Conservation (phyloP, 1,140 invertebrate genomes). For the Sitodiplosis mosellana region DNA sequence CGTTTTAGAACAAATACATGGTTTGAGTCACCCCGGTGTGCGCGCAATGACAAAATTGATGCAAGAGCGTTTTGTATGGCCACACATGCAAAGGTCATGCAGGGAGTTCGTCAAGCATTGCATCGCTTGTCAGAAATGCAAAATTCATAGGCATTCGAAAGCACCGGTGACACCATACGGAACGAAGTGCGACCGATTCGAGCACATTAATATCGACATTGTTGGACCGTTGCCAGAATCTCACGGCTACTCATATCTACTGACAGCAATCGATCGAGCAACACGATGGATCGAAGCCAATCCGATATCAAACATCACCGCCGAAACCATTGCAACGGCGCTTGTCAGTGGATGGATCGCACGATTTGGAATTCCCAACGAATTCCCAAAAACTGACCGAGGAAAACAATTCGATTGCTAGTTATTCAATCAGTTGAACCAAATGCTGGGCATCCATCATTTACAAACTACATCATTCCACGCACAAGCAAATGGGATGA, state of each 20-base stretch:
- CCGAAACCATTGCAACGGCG: conserved; percentile 15
- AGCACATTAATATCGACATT: conserved; percentile 17
- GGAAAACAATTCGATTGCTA: conserved; percentile 17
- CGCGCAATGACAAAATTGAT: conserved; percentile 19
- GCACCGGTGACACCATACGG: conserved; percentile 1
- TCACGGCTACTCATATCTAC: conserved; percentile 12
- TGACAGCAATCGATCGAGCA: conserved; percentile 26
- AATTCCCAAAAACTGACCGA: conserved; percentile 16
- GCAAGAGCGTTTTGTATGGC: conserved; percentile 23
- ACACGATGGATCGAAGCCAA: conserved; percentile 27
- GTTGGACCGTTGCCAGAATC: conserved; percentile 19
- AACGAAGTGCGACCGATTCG: neutral
- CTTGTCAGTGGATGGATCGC: conserved; percentile 16
- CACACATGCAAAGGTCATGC: neutral
- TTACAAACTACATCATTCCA: conserved; percentile 21
- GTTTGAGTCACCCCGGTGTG: conserved; percentile 16
- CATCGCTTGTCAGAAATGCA: conserved; percentile 9
- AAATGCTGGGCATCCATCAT: conserved; percentile 9
- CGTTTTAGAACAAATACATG: conserved; percentile 19
- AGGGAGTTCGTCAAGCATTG: conserved; percentile 4
- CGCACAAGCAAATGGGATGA: conserved; percentile 20
- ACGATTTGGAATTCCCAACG: conserved; percentile 14
- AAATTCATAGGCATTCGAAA: conserved; percentile 5
- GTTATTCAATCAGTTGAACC: conserved; percentile 8
- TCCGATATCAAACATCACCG: conserved; percentile 21